phyloP scores from a whole-genome alignment of 2,888 invertebrate species.

The Hipparchia semele region DNA sequence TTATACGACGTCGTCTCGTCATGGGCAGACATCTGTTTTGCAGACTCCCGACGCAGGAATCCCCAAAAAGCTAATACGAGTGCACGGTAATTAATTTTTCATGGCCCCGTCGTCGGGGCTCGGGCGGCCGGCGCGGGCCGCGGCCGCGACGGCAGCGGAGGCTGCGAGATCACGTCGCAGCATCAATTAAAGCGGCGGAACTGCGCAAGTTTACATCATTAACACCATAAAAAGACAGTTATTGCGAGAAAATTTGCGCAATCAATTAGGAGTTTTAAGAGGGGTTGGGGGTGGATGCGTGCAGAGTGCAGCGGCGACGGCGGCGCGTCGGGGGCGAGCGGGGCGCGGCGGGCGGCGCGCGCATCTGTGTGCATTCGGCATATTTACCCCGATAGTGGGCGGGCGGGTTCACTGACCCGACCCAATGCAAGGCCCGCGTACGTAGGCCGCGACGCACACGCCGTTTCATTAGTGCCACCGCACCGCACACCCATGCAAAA shows the following conservation, averaged over 20 bases:
- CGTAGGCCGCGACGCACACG: slow-evolving; percentile 76
- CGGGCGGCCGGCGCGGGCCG: slow-evolving; percentile 9
- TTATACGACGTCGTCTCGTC: slow-evolving; percentile 12
- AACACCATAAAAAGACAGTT: slow-evolving; percentile 82
- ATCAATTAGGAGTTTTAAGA: slow-evolving; percentile 82
- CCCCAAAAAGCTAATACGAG: slow-evolving; percentile 55
- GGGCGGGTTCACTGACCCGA: slow-evolving; percentile 81
- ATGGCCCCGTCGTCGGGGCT: slow-evolving; percentile 56
- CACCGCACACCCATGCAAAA: slow-evolving; percentile 70
- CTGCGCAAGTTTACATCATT: slow-evolving; percentile 80
- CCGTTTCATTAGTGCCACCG: slow-evolving; percentile 75
- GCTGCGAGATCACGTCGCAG: slow-evolving; percentile 53
- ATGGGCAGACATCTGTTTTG: slow-evolving; percentile 28
- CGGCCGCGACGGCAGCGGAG: slow-evolving; percentile 39
- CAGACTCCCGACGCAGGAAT: slow-evolving; percentile 41
- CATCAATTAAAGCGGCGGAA: slow-evolving; percentile 75
- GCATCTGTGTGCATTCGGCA: slow-evolving; percentile 83
- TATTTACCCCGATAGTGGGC: slow-evolving; percentile 82
- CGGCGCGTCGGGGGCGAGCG: slow-evolving; percentile 55
- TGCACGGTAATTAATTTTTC: slow-evolving; percentile 69
- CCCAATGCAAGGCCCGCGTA: slow-evolving; percentile 80
- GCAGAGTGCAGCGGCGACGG: slow-evolving; percentile 72
- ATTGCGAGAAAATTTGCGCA: slow-evolving; percentile 82
- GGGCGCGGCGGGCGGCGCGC: slow-evolving; percentile 66
- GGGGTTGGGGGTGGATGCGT: slow-evolving; percentile 67